Base-by-base conservation (phyloP, 2,113 vertebrate genomes). In the Garra rufa region DNA sequence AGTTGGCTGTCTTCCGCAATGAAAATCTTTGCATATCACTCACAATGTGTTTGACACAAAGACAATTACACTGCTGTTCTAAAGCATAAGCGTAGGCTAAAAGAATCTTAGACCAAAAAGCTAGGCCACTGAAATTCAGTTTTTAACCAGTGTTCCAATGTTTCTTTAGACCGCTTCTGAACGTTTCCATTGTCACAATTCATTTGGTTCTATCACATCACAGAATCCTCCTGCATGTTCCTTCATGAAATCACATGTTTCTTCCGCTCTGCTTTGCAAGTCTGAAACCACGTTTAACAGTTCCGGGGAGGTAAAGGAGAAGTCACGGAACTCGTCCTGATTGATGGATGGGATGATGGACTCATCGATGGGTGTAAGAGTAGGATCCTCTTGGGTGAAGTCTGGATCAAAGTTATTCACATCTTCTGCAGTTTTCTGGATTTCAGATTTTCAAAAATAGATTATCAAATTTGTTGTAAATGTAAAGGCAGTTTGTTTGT, bases 401-500 rank as follows among this genome's bases (percentile, higher is more conserved):
- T 99, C 98, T 0, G 97, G 98, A 92, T 99, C 98, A 80, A 99
- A 99, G 91, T 99, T 99, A 93, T 99, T 99, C 87, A 99, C 98
- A 0, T 99, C 98, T 88, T 98, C 96, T 80, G 95, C 91, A 15
- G 96, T 95, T 97, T 99, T 99, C 98, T 99, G 92, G 0, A 50
- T 17, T n/a, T 38, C 19, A 41, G n/a, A 50, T 75, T 24, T 11
- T 14, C n/a, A 57, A 28, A 34, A 19, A 10, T 44, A 34, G 3
- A 34, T 34, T 5, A 34, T 34, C 5, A 34, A 34, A 34, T 34
- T 34, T 34, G 34, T 34, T 34, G 5, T 34, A 34, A 34, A 34
- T 34, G 34, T 34, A 34, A 34, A 34, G 1, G 34, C 34, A 34
- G 34, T 4, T 34, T 34, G 5, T n/a, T n/a, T n/a, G n/a, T n/a